Evolutionary conservation across 92 coral and sea anemone species (phyloP).

Genomic region (Desmophyllum pertusum): DNA sequence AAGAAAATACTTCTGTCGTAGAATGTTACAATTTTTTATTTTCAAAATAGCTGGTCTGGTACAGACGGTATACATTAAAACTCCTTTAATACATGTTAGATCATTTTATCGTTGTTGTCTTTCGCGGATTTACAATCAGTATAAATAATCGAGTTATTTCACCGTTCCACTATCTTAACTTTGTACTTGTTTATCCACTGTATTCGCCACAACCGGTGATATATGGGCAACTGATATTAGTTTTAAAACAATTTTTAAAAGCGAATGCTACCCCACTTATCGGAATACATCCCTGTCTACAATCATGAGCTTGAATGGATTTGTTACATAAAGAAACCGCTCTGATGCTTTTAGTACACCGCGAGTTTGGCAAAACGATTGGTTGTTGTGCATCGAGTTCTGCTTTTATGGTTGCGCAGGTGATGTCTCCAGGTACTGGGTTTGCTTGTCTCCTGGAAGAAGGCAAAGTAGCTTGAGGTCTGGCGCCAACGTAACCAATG

Average conservation of each 20-base stretch:
- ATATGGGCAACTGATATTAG: background rate
- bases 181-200: no score
- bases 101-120: background rate
- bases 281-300: background rate
- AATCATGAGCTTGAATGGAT: background rate
- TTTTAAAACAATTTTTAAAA: background rate
- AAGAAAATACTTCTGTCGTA: background rate
- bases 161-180: background rate
- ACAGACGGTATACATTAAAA: background rate
- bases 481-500: conserved; percentile 12
- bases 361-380: background rate
- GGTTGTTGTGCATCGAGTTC: background rate
- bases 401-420: background rate
- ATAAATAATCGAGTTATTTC: background rate
- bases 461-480: background rate
- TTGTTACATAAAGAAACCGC: background rate
- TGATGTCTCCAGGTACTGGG: background rate
- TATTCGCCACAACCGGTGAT: background rate
- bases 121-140: background rate
- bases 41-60: background rate
- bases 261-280: rapidly evolving
- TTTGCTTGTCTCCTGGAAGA: background rate
- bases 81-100: background rate
- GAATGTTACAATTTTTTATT: background rate
- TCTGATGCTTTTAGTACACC: background rate